Evolutionary conservation across 2,888 invertebrate genomes (phyloP), one percentile per base, ranked within the genome.

Genomic region (Epirrhoe alternata): DNA sequence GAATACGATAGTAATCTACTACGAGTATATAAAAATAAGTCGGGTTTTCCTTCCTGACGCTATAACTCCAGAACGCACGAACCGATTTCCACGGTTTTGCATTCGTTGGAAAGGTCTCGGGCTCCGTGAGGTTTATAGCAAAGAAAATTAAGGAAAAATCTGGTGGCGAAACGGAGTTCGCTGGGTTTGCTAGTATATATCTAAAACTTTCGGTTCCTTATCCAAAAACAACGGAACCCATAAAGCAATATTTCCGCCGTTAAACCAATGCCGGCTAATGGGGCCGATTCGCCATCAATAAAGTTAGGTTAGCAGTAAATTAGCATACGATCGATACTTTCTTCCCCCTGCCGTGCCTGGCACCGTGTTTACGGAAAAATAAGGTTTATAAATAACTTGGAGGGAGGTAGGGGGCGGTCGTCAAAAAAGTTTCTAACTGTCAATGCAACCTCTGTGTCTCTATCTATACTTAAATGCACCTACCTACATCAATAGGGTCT

Each of bases 241-340:
- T 62, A 66, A 66, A 68, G 63, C 67, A 64, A 61, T 64, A 56
- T 61, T 54, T 59, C 52, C 55, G 51, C 66, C 51, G 66, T 70
- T 65, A 69, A 75, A 70, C 58, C 66, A 76, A 76, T 78, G 74
- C 74, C 51, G 65, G 71, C 72, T 72, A 73, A 75, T 65, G 61
- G 64, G 67, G 76, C 74, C 82, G 81, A 86, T 86, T 81, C 79
- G 75, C 84, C 83, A 85, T 86, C 86, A 84, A 85, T 86, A 86
- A 80, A 79, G 78, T 76, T 77, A 70, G 76, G 71, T 58, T 79
- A 76, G 80, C 81, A 78, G 78, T 74, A 82, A 81, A 89, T 89
- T 90, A 89, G 83, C 89, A 88, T 88, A 69, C 74, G 86, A 85
- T 90, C 90, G 86, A 90, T 90, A 89, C 69, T 63, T 64, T 82